Evolutionary conservation across 2,113 vertebrate genomes (phyloP), one percentile per base, ranked within the genome.

Genomic region (Chaetodon trifascialis): DNA sequence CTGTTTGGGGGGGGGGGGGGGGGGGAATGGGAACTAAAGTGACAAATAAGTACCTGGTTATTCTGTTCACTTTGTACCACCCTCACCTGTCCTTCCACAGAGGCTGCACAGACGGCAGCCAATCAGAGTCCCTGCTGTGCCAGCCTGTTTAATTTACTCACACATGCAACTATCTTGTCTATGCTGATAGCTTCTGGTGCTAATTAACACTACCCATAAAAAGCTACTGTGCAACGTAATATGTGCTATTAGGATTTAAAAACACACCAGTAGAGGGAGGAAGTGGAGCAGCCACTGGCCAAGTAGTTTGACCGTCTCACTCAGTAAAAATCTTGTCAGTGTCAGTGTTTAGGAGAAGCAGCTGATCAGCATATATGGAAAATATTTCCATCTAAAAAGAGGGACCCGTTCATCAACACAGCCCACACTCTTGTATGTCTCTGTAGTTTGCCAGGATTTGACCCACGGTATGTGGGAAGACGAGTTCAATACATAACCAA

Each of bases 1-100:
- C 69, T 73, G 68, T 63, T n/a, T 52, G 40, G 42, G 66, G 30
- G 2, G 30, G 30, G 12, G 19, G 19, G 25, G 21, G 21, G 30
- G 1, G 0, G 7, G 14, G 51, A 62, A 51, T 12, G 65, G 80
- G 78, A 85, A 88, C 88, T 71, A 76, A 86, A 87, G 38, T 82
- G 74, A 86, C 67, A 76, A 82, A 87, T 15, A 56, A 68, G 30
- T 12, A 44, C 78, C 77, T 81, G 88, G 5, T 75, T 71, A 38
- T 76, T 83, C 73, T 71, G 11, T 69, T 83, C 16, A 38, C 71
- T 68, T 68, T 72, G 54, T 54, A 3, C 25, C 68, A 19, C 11
- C n/a, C 54, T 83, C 69, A n/a, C 49, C 52, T 71, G 64, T 55
- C 68, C 17, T 23, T 21, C n/a, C 15, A 14, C 34, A 16, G 19